Conservation (phyloP, 2,113 vertebrate genomes). For the Podilymbus podiceps region DNA sequence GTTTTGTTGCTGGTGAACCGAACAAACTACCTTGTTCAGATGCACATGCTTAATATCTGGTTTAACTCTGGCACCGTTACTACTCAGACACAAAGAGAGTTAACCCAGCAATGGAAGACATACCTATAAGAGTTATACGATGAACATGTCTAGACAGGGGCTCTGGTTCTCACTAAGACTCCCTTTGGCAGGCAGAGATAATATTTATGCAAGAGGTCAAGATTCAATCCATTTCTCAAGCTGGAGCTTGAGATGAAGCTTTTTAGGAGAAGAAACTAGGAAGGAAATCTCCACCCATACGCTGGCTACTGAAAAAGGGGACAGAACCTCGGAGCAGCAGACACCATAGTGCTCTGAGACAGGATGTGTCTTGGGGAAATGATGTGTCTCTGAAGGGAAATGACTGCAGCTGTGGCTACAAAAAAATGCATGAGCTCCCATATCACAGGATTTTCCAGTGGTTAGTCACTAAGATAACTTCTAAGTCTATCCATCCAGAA, state of each 20-base stretch:
- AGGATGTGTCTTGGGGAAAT: conserved; percentile 74
- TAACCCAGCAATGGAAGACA: neutral
- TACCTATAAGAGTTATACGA: neutral
- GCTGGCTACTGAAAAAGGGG: neutral
- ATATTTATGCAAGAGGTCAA: conserved; percentile 67
- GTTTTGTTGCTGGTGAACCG: neutral
- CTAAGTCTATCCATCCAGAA: conserved; percentile 68
- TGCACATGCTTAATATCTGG: neutral
- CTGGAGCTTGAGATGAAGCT: conserved; percentile 58
- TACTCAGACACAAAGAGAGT: neutral
- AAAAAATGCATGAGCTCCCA: conserved; percentile 40
- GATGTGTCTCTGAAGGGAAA: conserved; percentile 74
- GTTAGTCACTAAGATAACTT: conserved; percentile 75
- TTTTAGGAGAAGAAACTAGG: conserved; percentile 61
- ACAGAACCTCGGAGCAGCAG: conserved; percentile 55
- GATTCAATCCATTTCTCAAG: conserved; percentile 53
- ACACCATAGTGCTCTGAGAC: conserved; percentile 64
- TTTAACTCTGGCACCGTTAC: neutral
- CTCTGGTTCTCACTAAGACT: conserved; percentile 8
- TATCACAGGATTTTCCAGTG: conserved; percentile 73
- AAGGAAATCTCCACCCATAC: conserved; percentile 73
- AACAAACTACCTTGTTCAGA: neutral
- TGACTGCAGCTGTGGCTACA: conserved; percentile 69
- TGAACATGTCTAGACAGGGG: conserved; percentile 47
- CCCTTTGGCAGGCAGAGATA: conserved; percentile 52